These are phyloP conservation scores for Neotragus pygmaeus DNA, from an alignment of 2,113 vertebrate genomes.

Conservation along the genomic window DNA sequence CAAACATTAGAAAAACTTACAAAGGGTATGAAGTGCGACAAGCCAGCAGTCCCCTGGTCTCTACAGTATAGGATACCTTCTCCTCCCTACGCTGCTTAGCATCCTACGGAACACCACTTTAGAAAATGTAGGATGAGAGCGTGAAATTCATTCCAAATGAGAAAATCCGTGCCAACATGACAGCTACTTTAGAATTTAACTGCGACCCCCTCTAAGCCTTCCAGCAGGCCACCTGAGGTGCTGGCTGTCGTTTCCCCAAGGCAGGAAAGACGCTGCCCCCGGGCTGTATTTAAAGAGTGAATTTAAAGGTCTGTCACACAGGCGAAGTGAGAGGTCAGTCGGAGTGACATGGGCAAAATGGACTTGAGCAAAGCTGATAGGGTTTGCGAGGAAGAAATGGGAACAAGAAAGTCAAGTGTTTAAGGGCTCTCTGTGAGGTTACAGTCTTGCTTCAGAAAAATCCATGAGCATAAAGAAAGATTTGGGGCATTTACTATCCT, in stretches of 20 bases:
- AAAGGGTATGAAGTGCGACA: neutral
- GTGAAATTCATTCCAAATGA: neutral
- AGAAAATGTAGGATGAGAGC: neutral
- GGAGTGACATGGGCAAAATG: conserved; percentile 17
- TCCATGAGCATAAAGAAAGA: conserved; percentile 1
- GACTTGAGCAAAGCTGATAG: neutral
- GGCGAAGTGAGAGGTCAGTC: conserved; percentile 40
- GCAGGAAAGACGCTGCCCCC: neutral
- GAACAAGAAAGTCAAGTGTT: conserved; percentile 42
- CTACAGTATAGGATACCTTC: neutral
- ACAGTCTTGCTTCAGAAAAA: conserved; percentile 11
- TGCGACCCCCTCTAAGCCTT: neutral
- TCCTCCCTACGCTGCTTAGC: neutral
- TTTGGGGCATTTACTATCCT: conserved; percentile 4
- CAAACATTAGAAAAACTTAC: neutral
- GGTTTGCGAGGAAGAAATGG: neutral
- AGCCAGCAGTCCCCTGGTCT: neutral
- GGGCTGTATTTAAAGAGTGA: neutral
- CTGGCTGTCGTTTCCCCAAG: conserved; percentile 14
- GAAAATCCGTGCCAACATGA: conserved; percentile 2
- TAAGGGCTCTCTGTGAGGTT: neutral
- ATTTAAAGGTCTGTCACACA: conserved; percentile 46
- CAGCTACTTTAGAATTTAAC: conserved; percentile 31
- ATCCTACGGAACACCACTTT: neutral
- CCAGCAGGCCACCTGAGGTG: neutral